Evolutionary conservation across 1,140 invertebrate genomes (phyloP), one percentile per base, ranked within the genome.

Genomic region (Druon quercuslanigerum): DNA sequence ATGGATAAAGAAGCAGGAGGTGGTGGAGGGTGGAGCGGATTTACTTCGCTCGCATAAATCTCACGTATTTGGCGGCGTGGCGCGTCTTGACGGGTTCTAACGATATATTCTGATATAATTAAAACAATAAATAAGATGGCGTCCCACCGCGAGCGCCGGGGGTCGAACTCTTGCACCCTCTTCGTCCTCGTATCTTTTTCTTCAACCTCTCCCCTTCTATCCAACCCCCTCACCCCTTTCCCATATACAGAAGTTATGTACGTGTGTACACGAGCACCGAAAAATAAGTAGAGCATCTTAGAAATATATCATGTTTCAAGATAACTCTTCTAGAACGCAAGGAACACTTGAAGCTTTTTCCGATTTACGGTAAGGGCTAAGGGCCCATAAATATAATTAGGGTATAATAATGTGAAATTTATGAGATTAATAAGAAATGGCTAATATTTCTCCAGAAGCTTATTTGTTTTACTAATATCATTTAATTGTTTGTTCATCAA

Each of bases 111-210:
- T 88, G 89, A 91, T 91, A 90, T 91, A 91, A 91, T 91, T 91
- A 91, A 91, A 91, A 91, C 90, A 91, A 91, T 91, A 91, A 91
- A 91, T 91, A 91, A 91, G 88, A 91, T 91, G 90, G 89, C 89
- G 84, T 88, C 90, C 90, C 82, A 89, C 89, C 84, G 90, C 82
- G 90, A 91, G 85, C 89, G 83, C 84, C 89, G 86, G 89, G 90
- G 90, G 88, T 90, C 89, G 89, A 88, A 82, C 83, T 85, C 81
- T 79, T 74, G 73, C 79, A 80, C 79, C 80, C 79, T 78, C 81
- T 74, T 78, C 83, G 51, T 50, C 78, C 76, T 56, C 71, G 46
- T 60, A 46, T 60, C 74, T 71, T 73, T 70, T 51, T 46, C 54
- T 57, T 19, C 16, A 40, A 25, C 33, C 66, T 73, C 77, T 71